phyloP scores from a whole-genome alignment of 2,888 invertebrate genomes.

The Eueremaeus valkanovi region DNA sequence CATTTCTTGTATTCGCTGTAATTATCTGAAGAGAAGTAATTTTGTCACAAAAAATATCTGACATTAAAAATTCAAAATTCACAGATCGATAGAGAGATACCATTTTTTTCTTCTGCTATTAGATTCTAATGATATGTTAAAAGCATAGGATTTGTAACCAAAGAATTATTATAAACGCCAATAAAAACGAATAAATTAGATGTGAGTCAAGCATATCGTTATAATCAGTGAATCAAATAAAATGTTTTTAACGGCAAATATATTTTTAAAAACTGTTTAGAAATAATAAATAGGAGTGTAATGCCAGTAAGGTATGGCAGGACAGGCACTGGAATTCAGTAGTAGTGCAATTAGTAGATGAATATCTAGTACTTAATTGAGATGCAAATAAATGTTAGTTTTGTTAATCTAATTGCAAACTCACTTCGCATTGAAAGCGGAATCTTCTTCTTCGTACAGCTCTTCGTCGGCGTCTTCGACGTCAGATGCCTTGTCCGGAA shows the following conservation, averaged over 20 bases:
- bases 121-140: background rate
- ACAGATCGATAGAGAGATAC: background rate
- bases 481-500: background rate
- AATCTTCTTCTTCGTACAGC: constrained; percentile 7
- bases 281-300: too few relatives aligned
- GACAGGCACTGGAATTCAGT: background rate
- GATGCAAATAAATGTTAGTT: background rate
- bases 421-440: background rate
- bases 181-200: background rate
- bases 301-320: background rate
- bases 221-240: background rate
- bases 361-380: background rate
- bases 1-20: background rate
- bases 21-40: too few relatives aligned
- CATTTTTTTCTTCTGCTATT: background rate
- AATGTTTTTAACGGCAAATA: constrained; percentile 8
- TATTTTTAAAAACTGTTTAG: background rate
- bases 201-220: background rate
- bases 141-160: background rate
- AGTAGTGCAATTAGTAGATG: background rate
- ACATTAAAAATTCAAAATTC: background rate
- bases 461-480: constrained; percentile 17
- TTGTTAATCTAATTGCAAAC: background rate
- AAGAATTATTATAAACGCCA: background rate
- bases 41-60: background rate